Evolutionary conservation across 2,888 invertebrate genomes (phyloP), one percentile per base, ranked within the genome.

Genomic region (Dolichopus griseipennis): DNA sequence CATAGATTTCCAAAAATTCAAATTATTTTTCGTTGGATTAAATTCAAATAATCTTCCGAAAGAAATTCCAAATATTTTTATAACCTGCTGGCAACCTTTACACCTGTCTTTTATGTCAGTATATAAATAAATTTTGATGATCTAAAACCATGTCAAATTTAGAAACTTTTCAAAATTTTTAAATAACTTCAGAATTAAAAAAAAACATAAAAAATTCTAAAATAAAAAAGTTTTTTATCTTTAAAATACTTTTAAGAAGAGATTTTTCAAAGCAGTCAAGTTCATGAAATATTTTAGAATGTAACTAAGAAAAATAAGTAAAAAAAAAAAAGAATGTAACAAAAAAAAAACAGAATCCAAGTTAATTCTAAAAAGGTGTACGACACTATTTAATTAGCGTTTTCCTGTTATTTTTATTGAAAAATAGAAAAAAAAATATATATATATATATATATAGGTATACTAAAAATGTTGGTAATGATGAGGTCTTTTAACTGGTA

Each of bases 381-480:
- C 52, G 52, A 52, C 52, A 52, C 52, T 15, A 52, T 52, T 52
- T 52, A 52, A 52, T 52, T 52, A 52, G 52, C 6, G 52, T 52
- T 52, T 52, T 52, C 52, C 52, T 52, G 52, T 52, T 52, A 52
- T 52, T 52, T 52, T 52, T 52, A 52, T 52, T 52, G 52, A 52
- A 52, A 52, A 52, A 52, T 6, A 52, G 18, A 52, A 52, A 52
- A 52, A 52, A 52, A 18, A n/a, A n/a, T n/a, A n/a, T n/a, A n/a
- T n/a, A n/a, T n/a, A n/a, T n/a, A n/a, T n/a, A n/a, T n/a, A n/a
- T n/a, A 43, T 10, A 43, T 4, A 43, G 12, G 12, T 9, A 18
- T 18, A 52, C 2, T 12, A 52, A 52, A 52, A 52, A 52, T 52
- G 52, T 52, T 52, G 9, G 52, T 52, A 18, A 52, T 52, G 52